Base-by-base conservation (phyloP, 2,113 vertebrate species). In the Neotragus pygmaeus region DNA sequence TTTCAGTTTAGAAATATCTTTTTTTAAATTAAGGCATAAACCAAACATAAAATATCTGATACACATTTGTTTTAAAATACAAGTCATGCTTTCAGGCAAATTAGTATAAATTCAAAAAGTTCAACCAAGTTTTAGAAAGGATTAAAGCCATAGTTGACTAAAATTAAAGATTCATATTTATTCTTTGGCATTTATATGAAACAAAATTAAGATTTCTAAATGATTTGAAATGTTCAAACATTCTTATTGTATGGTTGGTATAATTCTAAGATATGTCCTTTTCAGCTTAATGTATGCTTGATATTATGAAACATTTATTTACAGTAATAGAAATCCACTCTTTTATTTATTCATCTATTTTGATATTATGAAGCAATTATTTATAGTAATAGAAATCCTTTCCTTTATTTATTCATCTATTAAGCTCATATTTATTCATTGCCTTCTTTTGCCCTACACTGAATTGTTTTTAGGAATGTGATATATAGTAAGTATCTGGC, bases 21-120 rank as follows among this genome's bases (percentile, higher is more conserved):
- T 81, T n/a, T 53, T 81, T 98, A 96, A 81, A 98, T 98, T 97
- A 97, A 97, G 9, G 55, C 97, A 96, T 97, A 25, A 78, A 66
- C 84, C 57, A 78, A 95, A 96, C 39, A 9, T 95, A 91, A 49
- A 86, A 95, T 97, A 96, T 60, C 49, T 95, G 62, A 15, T 92
- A 51, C 28, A 64, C 13, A 88, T 96, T 92, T 93, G 4, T 12
- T 75, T 91, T 73, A 3, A 90, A 93, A 84, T 96, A 62, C 5
- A 97, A 95, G 89, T 0, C 92, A 96, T 45, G 36, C 53, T 70
- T 98, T 70, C 4, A 92, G 70, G 88, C 88, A 85, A 91, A 96
- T 96, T 66, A 92, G 87, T 90, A 90, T 21, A 1, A 92, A 70
- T 73, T 83, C 33, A 89, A 39, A 85, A 58, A 62, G 49, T 96